Base-by-base conservation (phyloP, 2,113 vertebrate genomes). In the Leucoraja erinaceus region DNA sequence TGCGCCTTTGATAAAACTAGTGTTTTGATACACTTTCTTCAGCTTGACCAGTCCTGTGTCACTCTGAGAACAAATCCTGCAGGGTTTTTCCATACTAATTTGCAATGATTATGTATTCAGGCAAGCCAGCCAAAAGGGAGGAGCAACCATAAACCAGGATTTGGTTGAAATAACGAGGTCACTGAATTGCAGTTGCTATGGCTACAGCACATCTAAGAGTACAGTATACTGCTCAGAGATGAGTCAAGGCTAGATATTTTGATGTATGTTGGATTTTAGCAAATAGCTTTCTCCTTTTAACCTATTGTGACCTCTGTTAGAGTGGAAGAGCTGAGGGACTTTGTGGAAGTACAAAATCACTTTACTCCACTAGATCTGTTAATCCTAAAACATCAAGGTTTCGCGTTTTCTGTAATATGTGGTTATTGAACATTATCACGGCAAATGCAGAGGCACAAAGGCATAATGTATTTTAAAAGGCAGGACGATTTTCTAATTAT, bases 121-220 rank as follows among this genome's bases (percentile, higher is more conserved):
- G 96, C 97, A 96, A 98, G 97, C 98, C 98, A 99, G 98, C 98
- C 98, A 99, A 99, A 99, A 99, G 98, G 98, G 98, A 98, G 98
- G 98, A 98, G 98, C 98, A 97, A 97, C 97, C 97, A 98, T 99
- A 99, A 98, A 96, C 95, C 97, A 97, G 98, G 98, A 99, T 99
- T 99, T 98, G 98, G 98, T 97, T 98, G 98, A 98, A 99, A 99
- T 99, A 99, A 99, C 98, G 98, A 99, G 98, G 98, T 98, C 98
- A 99, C 98, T 97, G 98, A 99, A 98, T 99, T 98, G 97, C 97
- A 97, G 98, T 99, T 99, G 97, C 97, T 97, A 98, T 98, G 97
- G 98, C 96, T 98, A 99, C 98, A 93, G 97, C 97, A 99, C 98
- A 99, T 99, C 98, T 97, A 98, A 98, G 98, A 99, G 98, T 98